Base-by-base conservation (phyloP, 2,888 invertebrate genomes). In the Acleris emargana region DNA sequence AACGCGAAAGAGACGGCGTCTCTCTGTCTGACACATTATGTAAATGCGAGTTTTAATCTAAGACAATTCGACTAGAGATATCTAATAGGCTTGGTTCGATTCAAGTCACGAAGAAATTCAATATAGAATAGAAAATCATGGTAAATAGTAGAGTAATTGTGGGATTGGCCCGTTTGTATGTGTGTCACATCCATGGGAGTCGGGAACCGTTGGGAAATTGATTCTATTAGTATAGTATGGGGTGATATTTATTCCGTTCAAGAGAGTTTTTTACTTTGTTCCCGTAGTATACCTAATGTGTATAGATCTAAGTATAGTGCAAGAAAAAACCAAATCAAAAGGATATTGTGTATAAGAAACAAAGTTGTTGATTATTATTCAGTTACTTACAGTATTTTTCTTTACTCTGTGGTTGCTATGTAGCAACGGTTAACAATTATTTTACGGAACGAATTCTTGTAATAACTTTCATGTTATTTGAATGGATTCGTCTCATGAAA, bases 111-210 rank as follows among this genome's bases (percentile, higher is more conserved):
- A 74, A 77, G 81, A 71, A 76, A 74, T 73, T 78, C 81, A 81
- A 87, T 89, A 87, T 87, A 82, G 81, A 88, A 89, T 84, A 79
- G 79, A 81, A 84, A 87, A 88, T 86, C 86, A 89, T 87, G 64
- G 87, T 85, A 84, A 87, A 88, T 87, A 78, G n/a, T 70, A 73
- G 69, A 74, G 73, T 71, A 73, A 75, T 57, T 71, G 77, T 75
- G 74, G 75, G 72, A 75, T 69, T 71, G 68, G 16, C n/a, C 42
- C 13, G 62, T 62, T 60, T 58, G 51, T 58, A 61, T 57, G 51
- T 66, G 61, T 52, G 61, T 66, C 66, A 61, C 66, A 66, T 45
- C 55, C 59, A 43, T 53, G 42, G 54, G 42, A 42, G 18, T 20
- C 42, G 54, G 45, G 17, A 20, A n/a, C 17, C 59, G 50, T 28